Evolutionary conservation across 2,797 vertebrate genomes (phyloP).

Genomic region (Zalophus californianus): DNA sequence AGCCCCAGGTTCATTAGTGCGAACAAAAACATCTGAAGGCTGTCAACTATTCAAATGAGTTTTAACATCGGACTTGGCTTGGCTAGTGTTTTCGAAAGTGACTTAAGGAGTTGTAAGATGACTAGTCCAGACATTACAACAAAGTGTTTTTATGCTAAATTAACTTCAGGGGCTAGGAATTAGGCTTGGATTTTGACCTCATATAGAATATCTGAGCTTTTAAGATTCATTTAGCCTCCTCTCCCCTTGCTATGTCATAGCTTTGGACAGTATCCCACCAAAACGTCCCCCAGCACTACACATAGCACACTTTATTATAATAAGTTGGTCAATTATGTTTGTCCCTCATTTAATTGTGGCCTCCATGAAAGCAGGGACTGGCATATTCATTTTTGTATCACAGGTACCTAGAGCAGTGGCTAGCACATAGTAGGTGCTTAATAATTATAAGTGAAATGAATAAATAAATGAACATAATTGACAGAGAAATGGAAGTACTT

Average conservation of each 20-base stretch:
- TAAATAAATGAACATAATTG: background rate
- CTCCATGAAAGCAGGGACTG: background rate
- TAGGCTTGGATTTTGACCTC: background rate
- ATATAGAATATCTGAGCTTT: background rate
- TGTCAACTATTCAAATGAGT: background rate
- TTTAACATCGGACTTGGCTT: background rate
- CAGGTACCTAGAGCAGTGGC: background rate
- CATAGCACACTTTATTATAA: background rate
- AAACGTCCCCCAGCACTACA: background rate
- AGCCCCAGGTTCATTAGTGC: background rate
- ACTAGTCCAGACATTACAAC: background rate
- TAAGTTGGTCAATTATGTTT: background rate
- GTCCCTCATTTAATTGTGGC: background rate
- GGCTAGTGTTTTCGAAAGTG: background rate
- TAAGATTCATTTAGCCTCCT: background rate
- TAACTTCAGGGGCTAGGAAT: background rate
- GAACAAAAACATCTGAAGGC: conserved; percentile 32
- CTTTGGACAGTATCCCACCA: background rate
- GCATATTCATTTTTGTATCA: background rate
- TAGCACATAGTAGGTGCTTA: background rate
- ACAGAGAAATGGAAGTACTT: background rate
- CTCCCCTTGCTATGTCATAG: background rate
- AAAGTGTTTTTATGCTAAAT: background rate
- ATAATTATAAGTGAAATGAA: background rate
- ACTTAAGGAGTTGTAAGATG: background rate